Evolutionary conservation across 2,113 vertebrate genomes (phyloP), one percentile per base, ranked within the genome.

Genomic region (Pedionomus torquatus): DNA sequence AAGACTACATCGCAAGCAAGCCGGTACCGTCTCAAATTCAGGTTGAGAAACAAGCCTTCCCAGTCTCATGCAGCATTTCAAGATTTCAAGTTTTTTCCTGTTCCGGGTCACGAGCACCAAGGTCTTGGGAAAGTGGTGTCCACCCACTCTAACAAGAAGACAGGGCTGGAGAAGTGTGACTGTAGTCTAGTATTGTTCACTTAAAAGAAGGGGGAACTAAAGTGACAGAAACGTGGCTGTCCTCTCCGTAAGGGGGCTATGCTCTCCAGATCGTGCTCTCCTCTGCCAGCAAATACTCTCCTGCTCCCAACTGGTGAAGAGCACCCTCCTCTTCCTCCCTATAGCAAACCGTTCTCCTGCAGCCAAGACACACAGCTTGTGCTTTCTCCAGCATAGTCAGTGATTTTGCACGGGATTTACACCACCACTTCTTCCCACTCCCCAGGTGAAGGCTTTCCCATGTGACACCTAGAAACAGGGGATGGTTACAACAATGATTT

Each of bases 391-490:
- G 54, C 0, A 0, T 13, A 57, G 68, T 30, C 46, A 81, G 44
- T 58, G 37, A 93, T 95, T 69, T 60, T 24, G 44, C 71, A 65
- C 0, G 1, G 65, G 71, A 83, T 94, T 93, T 83, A 35, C 28
- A 79, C 74, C 72, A 83, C 19, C 14, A 6, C 39, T 83, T 89
- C 52, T 69, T 66, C 79, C 33, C 31, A 66, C 87, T 83, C 51
- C 61, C 28, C 1, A 2, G 43, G 41, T 16, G 12, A 87, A 18
- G 52, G 20, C 16, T 89, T 83, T 83, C 51, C 46, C 7, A 2
- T 28, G 17, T 76, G 84, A 96, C 66, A 92, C 60, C 20, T 71
- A 69, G 70, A 93, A 96, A 97, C 97, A 95, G 95, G 84, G 54
- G 18, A 87, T 48, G 28, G 54, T 65, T 97, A 81, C 87, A 76